Evolutionary conservation across 2,888 invertebrate species (phyloP).

Genomic region (Morpho deidamia): DNA sequence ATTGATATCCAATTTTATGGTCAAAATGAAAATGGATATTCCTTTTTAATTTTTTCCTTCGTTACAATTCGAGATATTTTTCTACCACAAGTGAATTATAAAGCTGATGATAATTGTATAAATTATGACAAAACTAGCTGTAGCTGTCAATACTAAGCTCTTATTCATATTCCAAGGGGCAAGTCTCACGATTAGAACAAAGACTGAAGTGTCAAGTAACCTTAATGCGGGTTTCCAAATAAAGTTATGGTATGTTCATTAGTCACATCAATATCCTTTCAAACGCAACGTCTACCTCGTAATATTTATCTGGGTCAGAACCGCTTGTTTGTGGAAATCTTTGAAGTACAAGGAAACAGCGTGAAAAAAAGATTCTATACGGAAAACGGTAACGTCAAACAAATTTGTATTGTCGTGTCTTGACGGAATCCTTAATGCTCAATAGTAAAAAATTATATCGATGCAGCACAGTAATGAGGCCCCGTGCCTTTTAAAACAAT

Average conservation of each 20-base stretch:
- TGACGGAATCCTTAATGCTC: too few relatives aligned
- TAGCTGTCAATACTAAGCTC: neutral
- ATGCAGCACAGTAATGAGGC: too few relatives aligned
- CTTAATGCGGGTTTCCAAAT: conserved; percentile 16
- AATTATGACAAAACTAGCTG: too few relatives aligned
- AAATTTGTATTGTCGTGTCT: too few relatives aligned
- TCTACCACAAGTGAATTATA: neutral
- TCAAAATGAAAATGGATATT: too few relatives aligned
- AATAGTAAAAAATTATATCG: too few relatives aligned
- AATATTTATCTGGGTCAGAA: neutral
- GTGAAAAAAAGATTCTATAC: neutral
- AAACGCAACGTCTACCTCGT: neutral
- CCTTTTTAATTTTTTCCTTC: too few relatives aligned
- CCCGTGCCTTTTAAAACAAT: too few relatives aligned
- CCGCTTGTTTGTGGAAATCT: neutral
- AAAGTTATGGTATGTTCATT: neutral
- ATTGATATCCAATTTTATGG: too few relatives aligned
- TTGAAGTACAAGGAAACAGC: neutral
- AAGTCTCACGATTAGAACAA: conserved; percentile 2
- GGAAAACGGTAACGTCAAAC: too few relatives aligned
- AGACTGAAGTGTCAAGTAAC: conserved; percentile 1
- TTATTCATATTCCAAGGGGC: neutral
- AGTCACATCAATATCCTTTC: conserved; percentile 6
- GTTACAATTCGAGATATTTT: too few relatives aligned
- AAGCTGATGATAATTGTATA: neutral